Conservation (phyloP, 1,140 invertebrate genomes). For the Pogonus chalceus region DNA sequence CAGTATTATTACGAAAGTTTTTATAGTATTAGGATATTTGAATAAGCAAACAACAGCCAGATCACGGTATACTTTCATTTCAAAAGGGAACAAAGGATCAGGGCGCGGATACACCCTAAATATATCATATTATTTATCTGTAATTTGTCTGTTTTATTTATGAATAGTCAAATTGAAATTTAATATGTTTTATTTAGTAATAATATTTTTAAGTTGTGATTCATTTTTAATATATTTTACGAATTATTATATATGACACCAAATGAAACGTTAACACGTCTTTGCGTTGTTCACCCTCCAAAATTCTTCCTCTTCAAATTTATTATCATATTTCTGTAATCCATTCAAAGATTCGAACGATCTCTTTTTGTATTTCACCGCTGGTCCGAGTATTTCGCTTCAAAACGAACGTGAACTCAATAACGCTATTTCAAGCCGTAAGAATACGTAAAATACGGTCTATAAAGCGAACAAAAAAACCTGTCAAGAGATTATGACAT, state of each 20-base stretch:
- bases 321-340: neutral
- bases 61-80: neutral
- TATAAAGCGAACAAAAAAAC: neutral
- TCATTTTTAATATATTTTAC: too few species aligned
- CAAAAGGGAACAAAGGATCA: neutral
- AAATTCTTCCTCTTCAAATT: neutral
- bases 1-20: conserved; percentile 3
- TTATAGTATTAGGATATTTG: neutral
- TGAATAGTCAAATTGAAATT: too few species aligned
- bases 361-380: neutral
- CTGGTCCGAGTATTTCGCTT: neutral
- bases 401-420: neutral
- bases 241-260: too few species aligned
- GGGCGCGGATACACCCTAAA: neutral
- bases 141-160: too few species aligned
- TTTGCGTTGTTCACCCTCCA: neutral
- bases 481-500: neutral
- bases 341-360: neutral
- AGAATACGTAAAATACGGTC: neutral
- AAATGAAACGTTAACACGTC: too few species aligned
- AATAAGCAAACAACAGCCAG: conserved; percentile 2
- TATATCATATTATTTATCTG: neutral
- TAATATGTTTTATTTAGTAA: too few species aligned
- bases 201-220: too few species aligned
- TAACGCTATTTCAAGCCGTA: neutral